Percentiles rank a stretch among this genome's conserved stretches.
phyloP scores from a whole-genome alignment of 2,797 vertebrate genomes.

The Pitangus sulphuratus region DNA sequence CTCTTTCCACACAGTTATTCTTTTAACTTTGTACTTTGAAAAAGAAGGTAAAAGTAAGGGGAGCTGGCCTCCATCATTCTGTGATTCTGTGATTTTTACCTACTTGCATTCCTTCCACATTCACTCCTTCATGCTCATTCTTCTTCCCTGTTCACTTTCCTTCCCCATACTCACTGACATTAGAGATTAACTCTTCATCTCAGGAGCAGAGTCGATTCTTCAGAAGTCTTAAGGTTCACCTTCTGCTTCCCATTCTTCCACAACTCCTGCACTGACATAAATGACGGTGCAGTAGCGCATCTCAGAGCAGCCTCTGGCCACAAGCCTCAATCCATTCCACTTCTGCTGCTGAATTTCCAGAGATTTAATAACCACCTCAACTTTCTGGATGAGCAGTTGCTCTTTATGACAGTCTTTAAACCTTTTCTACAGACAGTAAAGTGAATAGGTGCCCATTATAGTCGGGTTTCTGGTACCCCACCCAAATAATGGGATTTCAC shows the following conservation, averaged over 20 bases:
- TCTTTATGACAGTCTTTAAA: background rate
- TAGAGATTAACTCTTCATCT: background rate
- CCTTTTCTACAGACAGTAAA: background rate
- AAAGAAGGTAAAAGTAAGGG: background rate
- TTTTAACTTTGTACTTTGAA: background rate
- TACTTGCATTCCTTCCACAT: background rate
- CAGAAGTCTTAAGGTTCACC: background rate
- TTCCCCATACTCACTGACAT: background rate
- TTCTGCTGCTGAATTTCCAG: background rate
- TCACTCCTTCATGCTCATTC: fast-evolving
- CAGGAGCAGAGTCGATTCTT: background rate
- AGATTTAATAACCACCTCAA: background rate
- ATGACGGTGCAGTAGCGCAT: fast-evolving
- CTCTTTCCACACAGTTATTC: background rate
- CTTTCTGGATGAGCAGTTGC: background rate
- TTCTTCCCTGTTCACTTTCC: background rate
- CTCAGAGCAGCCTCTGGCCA: background rate
- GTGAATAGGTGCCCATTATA: background rate
- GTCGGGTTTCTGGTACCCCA: background rate
- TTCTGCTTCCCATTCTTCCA: background rate
- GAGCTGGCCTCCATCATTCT: background rate
- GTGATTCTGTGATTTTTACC: background rate
- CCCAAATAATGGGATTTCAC: background rate
- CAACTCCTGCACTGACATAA: background rate
- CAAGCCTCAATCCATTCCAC: background rate